These are phyloP conservation scores for Pelvicachromis taeniatus DNA, from an alignment of 2,113 vertebrate species.

Conservation along the genomic window DNA sequence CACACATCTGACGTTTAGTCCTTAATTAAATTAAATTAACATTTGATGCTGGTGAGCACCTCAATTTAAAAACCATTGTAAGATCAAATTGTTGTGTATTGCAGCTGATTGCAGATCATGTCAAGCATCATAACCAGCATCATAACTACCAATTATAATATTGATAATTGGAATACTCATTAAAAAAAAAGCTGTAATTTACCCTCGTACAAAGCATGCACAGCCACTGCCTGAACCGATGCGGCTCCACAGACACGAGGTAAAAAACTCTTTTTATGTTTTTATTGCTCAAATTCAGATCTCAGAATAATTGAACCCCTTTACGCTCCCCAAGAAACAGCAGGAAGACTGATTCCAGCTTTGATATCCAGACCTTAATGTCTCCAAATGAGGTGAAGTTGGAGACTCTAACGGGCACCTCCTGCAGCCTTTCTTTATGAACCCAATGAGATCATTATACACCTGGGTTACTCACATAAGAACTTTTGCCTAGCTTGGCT, in stretches of 20 bases:
- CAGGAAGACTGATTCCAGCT: neutral
- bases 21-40: neutral
- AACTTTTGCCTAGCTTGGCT: neutral
- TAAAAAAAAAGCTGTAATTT: neutral
- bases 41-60: neutral
- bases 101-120: neutral
- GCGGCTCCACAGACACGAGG: neutral
- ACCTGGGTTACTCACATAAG: constrained; percentile 25
- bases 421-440: neutral
- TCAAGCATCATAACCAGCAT: neutral
- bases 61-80: constrained; percentile 5
- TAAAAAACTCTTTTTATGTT: neutral
- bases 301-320: neutral
- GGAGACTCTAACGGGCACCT: neutral
- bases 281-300: neutral
- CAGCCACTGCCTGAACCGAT: neutral
- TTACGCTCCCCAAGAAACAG: neutral
- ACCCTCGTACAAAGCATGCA: neutral
- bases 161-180: constrained; percentile 7
- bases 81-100: neutral
- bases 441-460: constrained; percentile 22
- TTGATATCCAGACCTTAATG: neutral
- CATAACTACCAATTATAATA: neutral
- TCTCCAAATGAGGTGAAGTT: neutral
- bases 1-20: neutral